Conservation (phyloP, 2,113 vertebrate species). For the Nyctereutes procyonoides region DNA sequence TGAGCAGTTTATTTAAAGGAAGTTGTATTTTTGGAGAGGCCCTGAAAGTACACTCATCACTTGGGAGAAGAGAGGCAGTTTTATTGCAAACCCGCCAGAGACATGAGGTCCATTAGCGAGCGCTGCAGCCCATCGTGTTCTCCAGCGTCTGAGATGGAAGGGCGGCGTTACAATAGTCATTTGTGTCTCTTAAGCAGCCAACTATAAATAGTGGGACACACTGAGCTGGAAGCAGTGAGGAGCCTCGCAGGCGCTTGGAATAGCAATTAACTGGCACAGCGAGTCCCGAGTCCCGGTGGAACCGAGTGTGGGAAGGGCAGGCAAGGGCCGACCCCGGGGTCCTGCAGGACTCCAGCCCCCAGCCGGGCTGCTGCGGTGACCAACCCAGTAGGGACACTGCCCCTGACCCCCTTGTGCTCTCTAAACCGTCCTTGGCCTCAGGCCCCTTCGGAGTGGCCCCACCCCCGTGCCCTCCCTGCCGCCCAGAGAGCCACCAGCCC, state of each 20-base stretch:
- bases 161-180: rapidly evolving
- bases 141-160: rapidly evolving
- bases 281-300: rapidly evolving
- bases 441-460: neutral
- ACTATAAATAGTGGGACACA: slow-evolving; percentile 56
- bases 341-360: too few species aligned
- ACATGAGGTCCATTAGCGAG: neutral
- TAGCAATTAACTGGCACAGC: neutral
- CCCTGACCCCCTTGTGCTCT: neutral
- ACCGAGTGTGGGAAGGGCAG: rapidly evolving
- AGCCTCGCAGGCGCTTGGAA: slow-evolving; percentile 5
- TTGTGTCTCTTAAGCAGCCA: neutral
- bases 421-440: rapidly evolving
- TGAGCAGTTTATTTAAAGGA: neutral
- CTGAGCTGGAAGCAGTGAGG: neutral
- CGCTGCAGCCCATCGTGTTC: neutral
- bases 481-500: neutral
- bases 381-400: rapidly evolving
- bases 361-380: neutral
- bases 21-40: neutral
- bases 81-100: neutral
- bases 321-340: too few species aligned
- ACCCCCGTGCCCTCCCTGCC: neutral
- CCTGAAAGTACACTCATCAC: rapidly evolving
- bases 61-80: neutral